Base-by-base conservation (phyloP, 2,797 vertebrate species). In the Aulostomus chinensis region DNA sequence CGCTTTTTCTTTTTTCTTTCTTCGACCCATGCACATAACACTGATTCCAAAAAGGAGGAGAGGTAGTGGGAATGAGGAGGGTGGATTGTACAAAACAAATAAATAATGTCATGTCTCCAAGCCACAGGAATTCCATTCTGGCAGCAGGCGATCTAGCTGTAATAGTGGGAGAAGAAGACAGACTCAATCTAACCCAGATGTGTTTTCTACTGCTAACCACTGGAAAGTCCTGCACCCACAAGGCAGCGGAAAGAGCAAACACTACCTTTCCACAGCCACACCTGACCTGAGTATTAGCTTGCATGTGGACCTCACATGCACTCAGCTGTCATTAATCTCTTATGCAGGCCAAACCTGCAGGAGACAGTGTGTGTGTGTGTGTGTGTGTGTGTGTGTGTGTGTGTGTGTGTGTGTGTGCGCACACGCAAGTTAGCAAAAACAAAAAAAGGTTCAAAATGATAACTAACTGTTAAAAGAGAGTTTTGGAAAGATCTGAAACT, bases 121-220 rank as follows among this genome's bases (percentile, higher is more conserved):
- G 89, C 93, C 94, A 58, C 94, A 95, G 93, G 94, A 95, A 96
- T 94, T 92, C 87, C 90, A 80, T 85, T 89, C 87, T 94, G 93
- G 94, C 93, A 92, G 84, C 38, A 47, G 64, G 40, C 40, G 63
- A 86, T 82, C 88, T 81, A 63, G 85, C 90, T 90, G 90, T 82
- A 88, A 87, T 86, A 87, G 88, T 86, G 91, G 86, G 91, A 92
- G 87, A 86, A 74, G 79, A 91, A 90, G 86, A 88, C 87, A 82
- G 77, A 78, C 87, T 91, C 91, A 91, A 93, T 94, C 91, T 87
- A 91, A 92, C 89, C 92, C 93, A 95, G 93, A 95, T 94, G 93
- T 92, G 88, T 84, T 85, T 75, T 78, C 84, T 89, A 64, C 88
- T 81, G 73, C 83, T 85, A 74, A 79, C 77, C 78, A 76, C 76